phyloP scores from a whole-genome alignment of 2,113 vertebrate species.

The Daboia siamensis region DNA sequence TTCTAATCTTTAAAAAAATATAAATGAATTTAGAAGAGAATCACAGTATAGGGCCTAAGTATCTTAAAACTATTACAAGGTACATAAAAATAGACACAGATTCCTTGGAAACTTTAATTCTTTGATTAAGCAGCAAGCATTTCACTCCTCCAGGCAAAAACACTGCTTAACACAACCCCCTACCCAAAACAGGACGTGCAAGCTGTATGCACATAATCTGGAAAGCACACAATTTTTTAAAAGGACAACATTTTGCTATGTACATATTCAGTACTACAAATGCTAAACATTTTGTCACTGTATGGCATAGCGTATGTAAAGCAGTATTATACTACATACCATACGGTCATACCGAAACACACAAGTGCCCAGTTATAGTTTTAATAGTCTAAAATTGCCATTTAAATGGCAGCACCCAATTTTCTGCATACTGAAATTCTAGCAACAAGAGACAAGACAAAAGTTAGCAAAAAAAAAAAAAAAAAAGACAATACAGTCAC shows the following conservation, averaged over 20 bases:
- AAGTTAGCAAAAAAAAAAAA: conserved; percentile 62
- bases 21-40: conserved; percentile 71
- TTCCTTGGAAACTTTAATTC: conserved; percentile 82
- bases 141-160: conserved; percentile 79
- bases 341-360: conserved; percentile 61
- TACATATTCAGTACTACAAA: conserved; percentile 71
- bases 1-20: conserved; percentile 73
- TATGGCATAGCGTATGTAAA: conserved; percentile 72
- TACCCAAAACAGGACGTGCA: conserved; percentile 72
- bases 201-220: conserved; percentile 79
- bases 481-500: conserved; percentile 63
- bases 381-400: conserved; percentile 61
- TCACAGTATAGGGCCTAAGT: conserved; percentile 78
- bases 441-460: conserved; percentile 71
- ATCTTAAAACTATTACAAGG: conserved; percentile 70
- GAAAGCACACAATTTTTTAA: conserved; percentile 75
- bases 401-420: conserved; percentile 60
- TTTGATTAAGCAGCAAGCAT: conserved; percentile 83
- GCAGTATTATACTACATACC: conserved; percentile 65
- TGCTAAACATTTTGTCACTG: conserved; percentile 67
- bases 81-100: conserved; percentile 81
- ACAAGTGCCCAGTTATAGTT: conserved; percentile 64
- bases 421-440: conserved; percentile 66
- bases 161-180: conserved; percentile 74
- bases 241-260: conserved; percentile 72